Evolutionary conservation across 2,888 invertebrate species (phyloP).

Genomic region (Amphipoea oculea): DNA sequence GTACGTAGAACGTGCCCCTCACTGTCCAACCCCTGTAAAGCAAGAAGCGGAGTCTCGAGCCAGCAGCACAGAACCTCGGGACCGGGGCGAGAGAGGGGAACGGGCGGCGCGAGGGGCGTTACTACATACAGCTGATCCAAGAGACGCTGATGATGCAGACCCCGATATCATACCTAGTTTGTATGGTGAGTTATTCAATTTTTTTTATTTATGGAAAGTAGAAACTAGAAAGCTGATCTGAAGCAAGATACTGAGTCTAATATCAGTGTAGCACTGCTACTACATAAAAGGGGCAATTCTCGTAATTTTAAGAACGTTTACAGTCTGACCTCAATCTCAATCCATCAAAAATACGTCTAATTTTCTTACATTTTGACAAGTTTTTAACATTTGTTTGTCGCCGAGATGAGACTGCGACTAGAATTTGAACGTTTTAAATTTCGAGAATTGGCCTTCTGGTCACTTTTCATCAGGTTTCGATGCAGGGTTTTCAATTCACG

Average conservation of each 20-base stretch:
- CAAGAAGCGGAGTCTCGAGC: constrained; percentile 90
- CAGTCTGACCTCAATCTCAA: no score
- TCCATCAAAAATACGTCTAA: no score
- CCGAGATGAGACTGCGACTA: no score
- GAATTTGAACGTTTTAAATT: no score
- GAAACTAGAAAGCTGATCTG: no score
- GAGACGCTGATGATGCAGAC: constrained; percentile 93
- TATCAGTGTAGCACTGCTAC: background rate
- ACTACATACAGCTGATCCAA: constrained; percentile 81
- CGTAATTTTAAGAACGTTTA: no score
- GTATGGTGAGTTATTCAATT: constrained; percentile 92
- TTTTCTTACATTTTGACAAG: no score
- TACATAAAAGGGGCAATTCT: no score
- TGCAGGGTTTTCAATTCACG: background rate
- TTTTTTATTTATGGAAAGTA: background rate
- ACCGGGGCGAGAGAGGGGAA: constrained; percentile 74
- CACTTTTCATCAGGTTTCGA: background rate
- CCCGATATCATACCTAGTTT: constrained; percentile 97
- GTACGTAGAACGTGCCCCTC: constrained; percentile 84
- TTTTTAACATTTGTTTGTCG: no score
- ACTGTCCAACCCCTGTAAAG: constrained; percentile 86
- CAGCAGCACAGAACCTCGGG: constrained; percentile 86
- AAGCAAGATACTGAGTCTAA: background rate
- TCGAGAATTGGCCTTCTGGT: no score
- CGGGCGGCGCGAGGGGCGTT: constrained; percentile 83